A percentile compares a stretch with the other conserved stretches of the same genome.
Conservation (phyloP, 2,113 vertebrate genomes). For the Hipposideros armiger region DNA sequence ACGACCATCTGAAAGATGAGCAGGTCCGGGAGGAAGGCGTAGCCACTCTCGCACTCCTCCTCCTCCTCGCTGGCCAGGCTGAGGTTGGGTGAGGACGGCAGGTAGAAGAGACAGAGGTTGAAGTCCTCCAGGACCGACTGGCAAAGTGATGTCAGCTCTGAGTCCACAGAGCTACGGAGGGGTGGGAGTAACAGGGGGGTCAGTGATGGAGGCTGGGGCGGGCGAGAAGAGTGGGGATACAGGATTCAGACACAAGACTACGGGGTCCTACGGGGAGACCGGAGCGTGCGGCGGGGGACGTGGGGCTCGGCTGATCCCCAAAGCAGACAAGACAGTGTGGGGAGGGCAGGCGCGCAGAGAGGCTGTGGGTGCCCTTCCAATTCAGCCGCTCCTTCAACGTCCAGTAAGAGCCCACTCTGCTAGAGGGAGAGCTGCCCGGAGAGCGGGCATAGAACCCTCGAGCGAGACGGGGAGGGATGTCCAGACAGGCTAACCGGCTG, state of each 20-base stretch:
- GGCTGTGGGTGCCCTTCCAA: background rate
- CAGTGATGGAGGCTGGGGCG: background rate
- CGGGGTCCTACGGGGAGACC: background rate
- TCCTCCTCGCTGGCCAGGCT: constrained; percentile 93
- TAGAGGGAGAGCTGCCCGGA: background rate
- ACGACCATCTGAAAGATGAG: constrained; percentile 97
- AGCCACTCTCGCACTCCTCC: constrained; percentile 92
- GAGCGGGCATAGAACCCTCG: background rate
- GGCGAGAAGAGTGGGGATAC: background rate
- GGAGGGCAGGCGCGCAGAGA: background rate
- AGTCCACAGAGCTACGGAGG: constrained; percentile 91
- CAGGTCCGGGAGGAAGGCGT: constrained; percentile 93
- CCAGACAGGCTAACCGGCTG: background rate
- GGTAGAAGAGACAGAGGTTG: constrained; percentile 98
- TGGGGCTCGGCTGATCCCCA: background rate
- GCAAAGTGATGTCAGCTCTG: constrained; percentile 96
- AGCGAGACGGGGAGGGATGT: background rate
- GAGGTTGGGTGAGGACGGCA: constrained; percentile 89
- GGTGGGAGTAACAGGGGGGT: background rate
- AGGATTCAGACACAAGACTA: background rate
- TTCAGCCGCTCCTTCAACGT: background rate
- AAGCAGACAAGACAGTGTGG: background rate
- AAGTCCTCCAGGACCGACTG: constrained; percentile 98
- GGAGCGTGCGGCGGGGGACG: background rate
- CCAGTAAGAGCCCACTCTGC: background rate